Evolutionary conservation across 1,140 invertebrate genomes (phyloP), one percentile per base, ranked within the genome.

Genomic region (Tetramorium simillimum): DNA sequence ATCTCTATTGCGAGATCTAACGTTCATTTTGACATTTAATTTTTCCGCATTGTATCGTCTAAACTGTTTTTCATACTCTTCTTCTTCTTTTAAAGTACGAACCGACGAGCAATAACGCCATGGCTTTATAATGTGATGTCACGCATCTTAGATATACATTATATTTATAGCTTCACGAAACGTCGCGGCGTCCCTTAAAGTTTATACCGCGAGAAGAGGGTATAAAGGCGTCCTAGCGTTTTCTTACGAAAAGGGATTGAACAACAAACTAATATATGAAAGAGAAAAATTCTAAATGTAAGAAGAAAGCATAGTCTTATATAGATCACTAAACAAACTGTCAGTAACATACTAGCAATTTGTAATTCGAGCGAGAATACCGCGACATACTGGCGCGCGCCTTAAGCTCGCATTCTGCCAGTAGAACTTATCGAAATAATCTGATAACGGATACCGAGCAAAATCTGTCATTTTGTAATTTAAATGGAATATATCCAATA

Each of bases 41-140:
- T 51, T 51, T 37, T 21, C n/a, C 7, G 24, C 43, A 21, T 82
- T 53, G 53, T 16, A 82, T 82, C 53, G 40, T 12, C 24, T 60
- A 60, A 73, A 82, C 53, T 18, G 21, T 46, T 84, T n/a, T 37
- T 49, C 4, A 37, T 33, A 51, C 28, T 58, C 56, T n/a, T 58
- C 28, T 46, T 51, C 49, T 73, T 60, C 86, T 78, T 70, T 86
- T 81, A 69, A 87, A 86, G 81, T 86, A 88, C 76, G 70, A 91
- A 75, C 77, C 28, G 69, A 65, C 43, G 63, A 76, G 70, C 75
- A 51, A 80, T 49, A 76, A 62, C 28, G 70, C 80, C 49, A 78
- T 40, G 65, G 43, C 46, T 87, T 70, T 87, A 53, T 75, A 80
- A 60, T 82, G 80, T 88, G 82, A 86, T 88, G 87, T 75, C 65